Percentiles rank a stretch among this genome's conserved stretches.
Conservation (phyloP, 2,113 vertebrate species). For the Pyrgilauda ruficollis region DNA sequence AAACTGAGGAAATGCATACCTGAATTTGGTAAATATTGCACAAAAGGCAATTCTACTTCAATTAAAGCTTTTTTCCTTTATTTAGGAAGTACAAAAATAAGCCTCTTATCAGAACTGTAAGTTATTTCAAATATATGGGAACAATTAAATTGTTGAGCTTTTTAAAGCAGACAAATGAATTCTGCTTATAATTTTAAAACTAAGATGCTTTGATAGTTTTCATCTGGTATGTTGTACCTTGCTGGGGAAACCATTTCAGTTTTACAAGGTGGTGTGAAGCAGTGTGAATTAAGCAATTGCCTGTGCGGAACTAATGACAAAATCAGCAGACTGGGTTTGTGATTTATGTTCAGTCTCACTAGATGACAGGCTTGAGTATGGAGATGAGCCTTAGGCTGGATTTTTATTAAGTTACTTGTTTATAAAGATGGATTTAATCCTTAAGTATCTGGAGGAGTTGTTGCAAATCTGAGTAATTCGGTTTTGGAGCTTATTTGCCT, state of each 20-base stretch:
- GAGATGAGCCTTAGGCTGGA: neutral
- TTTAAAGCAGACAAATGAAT: neutral
- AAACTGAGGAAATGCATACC: neutral
- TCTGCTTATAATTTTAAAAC: neutral
- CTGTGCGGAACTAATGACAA: neutral
- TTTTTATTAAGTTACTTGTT: neutral
- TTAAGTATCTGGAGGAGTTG: neutral
- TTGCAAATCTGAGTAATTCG: neutral
- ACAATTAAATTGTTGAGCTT: neutral
- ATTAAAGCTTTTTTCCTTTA: neutral
- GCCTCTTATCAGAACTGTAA: neutral
- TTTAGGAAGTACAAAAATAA: neutral
- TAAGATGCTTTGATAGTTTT: neutral
- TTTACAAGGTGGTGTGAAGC: neutral
- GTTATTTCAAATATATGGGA: neutral
- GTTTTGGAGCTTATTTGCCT: neutral
- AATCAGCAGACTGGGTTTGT: neutral
- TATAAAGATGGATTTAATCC: neutral
- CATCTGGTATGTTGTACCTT: neutral
- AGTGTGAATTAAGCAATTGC: neutral
- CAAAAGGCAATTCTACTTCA: neutral
- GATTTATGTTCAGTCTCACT: neutral
- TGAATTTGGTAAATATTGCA: neutral
- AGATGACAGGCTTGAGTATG: neutral
- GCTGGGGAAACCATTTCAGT: neutral